phyloP scores from a whole-genome alignment of 1,140 invertebrate species.

The Drosophila parvula region DNA sequence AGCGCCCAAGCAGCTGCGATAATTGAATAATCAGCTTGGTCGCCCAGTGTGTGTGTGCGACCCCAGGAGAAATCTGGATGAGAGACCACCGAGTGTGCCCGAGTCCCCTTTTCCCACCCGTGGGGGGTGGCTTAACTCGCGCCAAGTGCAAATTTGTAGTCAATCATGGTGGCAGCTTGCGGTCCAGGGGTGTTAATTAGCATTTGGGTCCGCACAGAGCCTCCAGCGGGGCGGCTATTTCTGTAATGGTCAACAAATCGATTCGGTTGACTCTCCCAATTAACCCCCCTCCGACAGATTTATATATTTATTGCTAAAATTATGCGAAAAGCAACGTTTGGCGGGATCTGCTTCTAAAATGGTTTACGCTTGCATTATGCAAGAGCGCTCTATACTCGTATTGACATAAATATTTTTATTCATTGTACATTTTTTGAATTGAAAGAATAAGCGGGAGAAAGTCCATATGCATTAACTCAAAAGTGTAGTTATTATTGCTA shows the following conservation, averaged over 20 bases:
- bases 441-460: background rate
- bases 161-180: conserved; percentile 62
- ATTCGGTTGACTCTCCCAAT: conserved; percentile 42
- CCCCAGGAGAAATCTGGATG: conserved; percentile 35
- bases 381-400: background rate
- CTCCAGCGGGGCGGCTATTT: conserved; percentile 40
- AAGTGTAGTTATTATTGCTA: too few species aligned
- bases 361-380: conserved; percentile 16
- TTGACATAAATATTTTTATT: background rate
- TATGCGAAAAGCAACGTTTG: conserved; percentile 4
- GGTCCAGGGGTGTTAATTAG: conserved; percentile 50
- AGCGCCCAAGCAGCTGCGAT: conserved; percentile 67
- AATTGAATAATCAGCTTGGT: conserved; percentile 79
- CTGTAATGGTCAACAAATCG: conserved; percentile 38
- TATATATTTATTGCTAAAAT: conserved; percentile 55
- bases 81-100: background rate
- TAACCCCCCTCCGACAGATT: conserved; percentile 46
- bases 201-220: conserved; percentile 33
- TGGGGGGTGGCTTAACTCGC: conserved; percentile 18
- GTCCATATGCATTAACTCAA: too few species aligned
- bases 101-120: background rate
- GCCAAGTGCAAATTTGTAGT: conserved; percentile 74
- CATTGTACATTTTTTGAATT: background rate
- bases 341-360: background rate
- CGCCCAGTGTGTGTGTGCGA: conserved; percentile 52